Evolutionary conservation across 37 sponge, comb jelly and placozoan genomes (phyloP), one percentile per base, ranked within the genome.

Genomic region (Tethya wilhelma): DNA sequence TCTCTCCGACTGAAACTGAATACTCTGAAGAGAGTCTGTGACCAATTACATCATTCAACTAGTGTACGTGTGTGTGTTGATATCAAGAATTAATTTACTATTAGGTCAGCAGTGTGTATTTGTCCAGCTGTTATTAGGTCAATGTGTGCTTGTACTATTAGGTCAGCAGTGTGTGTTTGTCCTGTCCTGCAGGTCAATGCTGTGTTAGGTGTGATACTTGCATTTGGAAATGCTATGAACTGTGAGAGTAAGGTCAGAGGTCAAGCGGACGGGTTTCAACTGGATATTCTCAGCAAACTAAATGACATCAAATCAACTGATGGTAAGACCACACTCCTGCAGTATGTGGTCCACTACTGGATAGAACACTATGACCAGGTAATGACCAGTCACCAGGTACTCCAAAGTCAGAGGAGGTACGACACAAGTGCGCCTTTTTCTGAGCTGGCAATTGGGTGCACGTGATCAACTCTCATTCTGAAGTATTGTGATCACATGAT

Each of bases 161-260:
- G n/a, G n/a, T n/a, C n/a, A n/a, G 2, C 36, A 8, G 34, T 73
- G 32, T 5, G 34, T 62, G 0, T 62, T 32, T 26, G 2, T 77
- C 44, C 45, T 33, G 32, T 60, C 67, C 45, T 20, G 14, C 66
- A 38, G 9, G 69, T 84, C 0, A 7, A 40, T 38, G 31, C 31
- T 0, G 55, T 84, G 8, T 44, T 84, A 4, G 55, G 39, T 41
- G 38, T 84, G 57, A 44, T 84, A 7, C 41, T 84, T 42, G 77
- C 85, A 0, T 38, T 84, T 32, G 85, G 85, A 4, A 84, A 84
- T 56, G 23, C 45, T 14, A 84, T 84, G 85, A 84, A 84, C 64
- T 32, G 36, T 65, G 77, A 69, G 0, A 84, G 46, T 30, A 56
- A 39, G 33, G 49, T 43, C 32, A 55, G 85, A 36, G 85, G 85